These are phyloP conservation scores for Calameuta pallipes DNA, from an alignment of 2,888 invertebrate species.

Conservation along the genomic window DNA sequence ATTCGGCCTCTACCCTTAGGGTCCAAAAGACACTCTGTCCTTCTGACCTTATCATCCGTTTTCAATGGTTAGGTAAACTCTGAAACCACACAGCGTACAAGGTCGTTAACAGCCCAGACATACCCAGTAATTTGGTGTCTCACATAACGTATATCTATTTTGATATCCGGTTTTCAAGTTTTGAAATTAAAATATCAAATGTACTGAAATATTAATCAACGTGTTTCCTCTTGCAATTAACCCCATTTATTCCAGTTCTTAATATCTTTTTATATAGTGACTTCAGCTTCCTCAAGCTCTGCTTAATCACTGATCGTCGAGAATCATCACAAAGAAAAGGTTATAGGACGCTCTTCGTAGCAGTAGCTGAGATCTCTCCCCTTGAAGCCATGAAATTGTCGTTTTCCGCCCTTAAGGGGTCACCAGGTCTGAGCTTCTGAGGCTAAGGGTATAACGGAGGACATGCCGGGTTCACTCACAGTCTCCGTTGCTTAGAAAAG, in stretches of 20 bases:
- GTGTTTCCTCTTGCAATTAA: neutral
- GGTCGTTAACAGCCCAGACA: neutral
- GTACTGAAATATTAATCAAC: neutral
- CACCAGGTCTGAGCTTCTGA: neutral
- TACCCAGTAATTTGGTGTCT: neutral
- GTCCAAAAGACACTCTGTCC: neutral
- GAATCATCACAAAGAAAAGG: neutral
- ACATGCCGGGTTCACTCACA: neutral
- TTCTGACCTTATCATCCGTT: neutral
- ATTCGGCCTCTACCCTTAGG: neutral
- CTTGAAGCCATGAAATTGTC: constrained; percentile 12
- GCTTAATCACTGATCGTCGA: neutral
- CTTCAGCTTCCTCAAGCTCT: neutral
- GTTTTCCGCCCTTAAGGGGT: neutral
- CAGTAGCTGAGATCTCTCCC: neutral
- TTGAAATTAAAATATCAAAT: neutral
- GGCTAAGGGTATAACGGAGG: neutral
- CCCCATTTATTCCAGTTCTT: neutral
- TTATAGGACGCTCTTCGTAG: neutral
- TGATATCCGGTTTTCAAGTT: neutral
- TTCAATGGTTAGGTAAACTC: neutral
- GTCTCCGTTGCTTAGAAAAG: neutral
- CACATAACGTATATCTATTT: neutral
- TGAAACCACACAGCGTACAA: neutral
- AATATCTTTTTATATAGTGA: neutral